Evolutionary conservation across 2,113 vertebrate genomes (phyloP).

Genomic region (Butorides virescens): DNA sequence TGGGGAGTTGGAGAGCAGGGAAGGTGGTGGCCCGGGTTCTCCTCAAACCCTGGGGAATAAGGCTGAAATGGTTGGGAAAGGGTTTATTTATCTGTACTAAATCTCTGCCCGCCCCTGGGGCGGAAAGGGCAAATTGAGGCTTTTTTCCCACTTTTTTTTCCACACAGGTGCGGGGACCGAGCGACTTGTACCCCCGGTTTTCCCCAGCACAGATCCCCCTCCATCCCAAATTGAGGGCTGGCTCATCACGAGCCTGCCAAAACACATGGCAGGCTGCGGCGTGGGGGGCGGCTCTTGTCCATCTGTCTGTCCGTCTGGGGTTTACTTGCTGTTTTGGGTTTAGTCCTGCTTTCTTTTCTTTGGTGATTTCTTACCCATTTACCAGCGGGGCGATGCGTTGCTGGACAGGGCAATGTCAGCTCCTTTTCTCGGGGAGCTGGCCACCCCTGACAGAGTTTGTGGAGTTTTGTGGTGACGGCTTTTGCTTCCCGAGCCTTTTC

Average conservation of each 20-base stretch:
- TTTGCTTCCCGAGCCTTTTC: not conserved
- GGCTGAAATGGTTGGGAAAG: not conserved
- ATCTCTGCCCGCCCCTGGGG: not conserved
- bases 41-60: not conserved
- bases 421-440: not conserved
- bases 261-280: not conserved
- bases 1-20: accelerated
- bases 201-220: not conserved
- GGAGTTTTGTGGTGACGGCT: not conserved
- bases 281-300: not conserved
- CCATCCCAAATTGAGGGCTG: not conserved
- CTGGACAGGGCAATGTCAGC: not conserved
- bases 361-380: not conserved
- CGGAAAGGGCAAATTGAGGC: not conserved
- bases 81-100: not conserved
- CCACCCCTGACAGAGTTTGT: not conserved
- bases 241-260: accelerated
- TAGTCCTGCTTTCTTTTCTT: not conserved
- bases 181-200: accelerated
- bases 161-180: not conserved
- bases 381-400: accelerated
- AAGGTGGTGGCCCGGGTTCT: not conserved
- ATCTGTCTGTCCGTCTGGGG: not conserved
- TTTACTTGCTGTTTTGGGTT: not conserved
- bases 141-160: not conserved